These are phyloP conservation scores for Neodiprion pinetum DNA, from an alignment of 1,140 invertebrate genomes.

Conservation along the genomic window DNA sequence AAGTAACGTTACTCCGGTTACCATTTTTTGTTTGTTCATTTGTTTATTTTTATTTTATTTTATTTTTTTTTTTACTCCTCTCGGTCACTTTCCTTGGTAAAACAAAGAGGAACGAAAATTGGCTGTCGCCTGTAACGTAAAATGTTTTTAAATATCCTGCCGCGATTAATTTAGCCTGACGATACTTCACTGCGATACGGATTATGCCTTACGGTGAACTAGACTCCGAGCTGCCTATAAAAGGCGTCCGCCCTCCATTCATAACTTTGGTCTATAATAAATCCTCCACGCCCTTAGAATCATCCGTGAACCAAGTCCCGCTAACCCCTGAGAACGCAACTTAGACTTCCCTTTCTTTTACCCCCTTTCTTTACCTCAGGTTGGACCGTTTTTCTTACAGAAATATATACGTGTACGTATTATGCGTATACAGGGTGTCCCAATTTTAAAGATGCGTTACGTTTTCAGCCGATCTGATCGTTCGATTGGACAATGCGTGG, in stretches of 20 bases:
- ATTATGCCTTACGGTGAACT: not conserved
- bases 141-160: not conserved
- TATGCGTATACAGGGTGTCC: too few species aligned
- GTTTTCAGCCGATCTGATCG: too few species aligned
- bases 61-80: not conserved
- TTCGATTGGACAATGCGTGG: too few species aligned
- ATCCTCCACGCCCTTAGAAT: not conserved
- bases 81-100: not conserved
- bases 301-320: not conserved
- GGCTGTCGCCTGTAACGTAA: not conserved
- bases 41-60: not conserved
- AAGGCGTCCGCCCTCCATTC: not conserved
- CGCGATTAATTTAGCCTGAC: not conserved
- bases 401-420: too few species aligned
- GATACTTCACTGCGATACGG: not conserved
- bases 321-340: not conserved
- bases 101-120: not conserved
- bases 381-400: too few species aligned
- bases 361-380: not conserved
- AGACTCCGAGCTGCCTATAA: too few species aligned
- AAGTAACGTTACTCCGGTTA: constrained; percentile 39
- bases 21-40: constrained; percentile 14
- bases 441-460: too few species aligned
- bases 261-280: not conserved
- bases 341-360: not conserved